Percentiles rank a stretch among this genome's conserved stretches.
phyloP scores from a whole-genome alignment of 1,140 invertebrate species.

The Drosophila lini region DNA sequence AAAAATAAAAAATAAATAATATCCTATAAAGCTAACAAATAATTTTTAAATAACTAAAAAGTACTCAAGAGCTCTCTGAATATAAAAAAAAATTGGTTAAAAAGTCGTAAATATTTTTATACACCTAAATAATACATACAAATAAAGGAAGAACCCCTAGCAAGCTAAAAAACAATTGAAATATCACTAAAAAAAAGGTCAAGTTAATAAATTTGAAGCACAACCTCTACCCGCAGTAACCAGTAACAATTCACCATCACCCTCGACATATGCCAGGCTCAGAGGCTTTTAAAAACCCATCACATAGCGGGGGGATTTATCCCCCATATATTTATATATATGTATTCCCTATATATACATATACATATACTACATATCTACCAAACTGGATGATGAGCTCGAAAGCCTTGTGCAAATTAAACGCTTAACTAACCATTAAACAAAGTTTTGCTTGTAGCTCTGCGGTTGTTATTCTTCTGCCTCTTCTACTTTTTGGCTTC shows the following conservation, averaged over 20 bases:
- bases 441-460: constrained; percentile 78
- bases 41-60: not conserved
- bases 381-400: constrained; percentile 35
- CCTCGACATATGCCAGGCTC: constrained; percentile 12
- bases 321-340: not conserved
- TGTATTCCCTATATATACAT: not conserved
- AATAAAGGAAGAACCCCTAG: too few species aligned
- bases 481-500: constrained; percentile 16
- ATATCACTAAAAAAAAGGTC: not conserved
- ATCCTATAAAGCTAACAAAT: too few species aligned
- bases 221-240: not conserved
- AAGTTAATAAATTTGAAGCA: constrained; percentile 12
- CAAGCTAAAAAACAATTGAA: too few species aligned
- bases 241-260: not conserved
- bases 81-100: too few species aligned
- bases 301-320: not conserved
- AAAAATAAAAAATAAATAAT: not conserved
- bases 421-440: constrained; percentile 82
- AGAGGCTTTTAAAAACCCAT: constrained; percentile 38
- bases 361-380: constrained; percentile 1
- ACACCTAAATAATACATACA: too few species aligned
- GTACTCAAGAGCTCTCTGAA: not conserved
- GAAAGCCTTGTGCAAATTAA: constrained; percentile 69
- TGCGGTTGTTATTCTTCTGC: constrained; percentile 61
- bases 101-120: too few species aligned